phyloP scores from a whole-genome alignment of 2,113 vertebrate species.

The Microcebus ravelobensis region DNA sequence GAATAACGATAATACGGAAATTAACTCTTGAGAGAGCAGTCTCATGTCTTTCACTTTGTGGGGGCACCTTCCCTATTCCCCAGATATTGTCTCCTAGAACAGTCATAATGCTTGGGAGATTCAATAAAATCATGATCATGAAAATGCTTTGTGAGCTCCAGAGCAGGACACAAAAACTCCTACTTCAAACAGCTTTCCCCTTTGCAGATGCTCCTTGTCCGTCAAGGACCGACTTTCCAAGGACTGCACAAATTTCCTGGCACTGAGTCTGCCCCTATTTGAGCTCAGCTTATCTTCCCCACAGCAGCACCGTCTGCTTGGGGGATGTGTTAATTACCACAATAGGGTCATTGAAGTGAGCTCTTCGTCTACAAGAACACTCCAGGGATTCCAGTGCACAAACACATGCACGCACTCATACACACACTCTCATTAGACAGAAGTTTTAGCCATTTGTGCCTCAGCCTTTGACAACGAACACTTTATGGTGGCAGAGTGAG shows the following conservation, averaged over 20 bases:
- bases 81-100: not conserved
- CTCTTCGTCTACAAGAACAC: conserved; percentile 76
- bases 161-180: not conserved
- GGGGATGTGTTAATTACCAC: conserved; percentile 80
- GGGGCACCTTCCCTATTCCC: not conserved
- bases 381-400: conserved; percentile 65
- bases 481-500: conserved; percentile 51
- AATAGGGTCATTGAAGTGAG: conserved; percentile 78
- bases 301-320: conserved; percentile 57
- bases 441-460: conserved; percentile 66
- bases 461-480: conserved; percentile 77
- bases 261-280: not conserved
- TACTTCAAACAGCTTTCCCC: not conserved
- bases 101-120: not conserved
- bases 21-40: not conserved
- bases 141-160: not conserved
- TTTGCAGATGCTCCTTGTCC: not conserved
- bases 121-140: not conserved
- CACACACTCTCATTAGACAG: conserved; percentile 68
- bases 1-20: not conserved
- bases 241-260: not conserved
- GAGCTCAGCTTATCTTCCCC: conserved; percentile 45
- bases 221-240: conserved; percentile 45
- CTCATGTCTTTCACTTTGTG: not conserved
- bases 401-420: not conserved